phyloP scores from a whole-genome alignment of 2,888 invertebrate species.

The Pristionchus fissidentatus region DNA sequence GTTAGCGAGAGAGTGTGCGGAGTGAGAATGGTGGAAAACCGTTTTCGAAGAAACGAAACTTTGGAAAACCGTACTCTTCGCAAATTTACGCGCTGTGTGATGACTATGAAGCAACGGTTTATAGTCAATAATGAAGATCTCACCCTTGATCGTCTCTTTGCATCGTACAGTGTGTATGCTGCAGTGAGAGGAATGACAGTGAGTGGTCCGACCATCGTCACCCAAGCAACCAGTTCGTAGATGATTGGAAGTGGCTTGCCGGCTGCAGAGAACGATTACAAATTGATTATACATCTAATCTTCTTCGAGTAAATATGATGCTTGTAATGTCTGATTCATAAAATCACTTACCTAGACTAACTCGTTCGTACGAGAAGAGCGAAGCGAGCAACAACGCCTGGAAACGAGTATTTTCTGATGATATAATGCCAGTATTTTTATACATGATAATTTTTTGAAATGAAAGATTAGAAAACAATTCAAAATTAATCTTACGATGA shows the following conservation, averaged over 20 bases:
- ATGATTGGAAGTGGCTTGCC: slow-evolving; percentile 52
- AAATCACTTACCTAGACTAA: slow-evolving; percentile 55
- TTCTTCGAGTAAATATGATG: background rate
- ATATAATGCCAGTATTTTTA: no score
- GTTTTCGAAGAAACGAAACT: no score
- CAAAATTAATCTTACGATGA: slow-evolving; percentile 56
- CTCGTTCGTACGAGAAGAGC: slow-evolving; percentile 59
- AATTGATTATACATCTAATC: background rate
- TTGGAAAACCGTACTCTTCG: no score
- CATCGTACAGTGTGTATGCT: slow-evolving; percentile 62
- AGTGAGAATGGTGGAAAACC: no score
- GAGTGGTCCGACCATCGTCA: slow-evolving; percentile 69
- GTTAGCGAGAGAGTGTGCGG: no score
- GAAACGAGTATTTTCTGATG: background rate
- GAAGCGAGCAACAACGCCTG: slow-evolving; percentile 62
- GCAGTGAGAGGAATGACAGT: slow-evolving; percentile 68
- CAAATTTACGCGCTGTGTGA: no score
- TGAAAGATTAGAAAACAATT: no score
- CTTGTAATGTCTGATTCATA: background rate
- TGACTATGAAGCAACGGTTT: background rate
- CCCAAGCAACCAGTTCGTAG: slow-evolving; percentile 72
- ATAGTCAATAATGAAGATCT: slow-evolving; percentile 11
- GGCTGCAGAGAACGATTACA: background rate
- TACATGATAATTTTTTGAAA: no score
- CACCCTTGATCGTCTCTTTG: slow-evolving; percentile 56